Conservation (phyloP, 2,888 invertebrate genomes). For the Xestia rhomboidea region DNA sequence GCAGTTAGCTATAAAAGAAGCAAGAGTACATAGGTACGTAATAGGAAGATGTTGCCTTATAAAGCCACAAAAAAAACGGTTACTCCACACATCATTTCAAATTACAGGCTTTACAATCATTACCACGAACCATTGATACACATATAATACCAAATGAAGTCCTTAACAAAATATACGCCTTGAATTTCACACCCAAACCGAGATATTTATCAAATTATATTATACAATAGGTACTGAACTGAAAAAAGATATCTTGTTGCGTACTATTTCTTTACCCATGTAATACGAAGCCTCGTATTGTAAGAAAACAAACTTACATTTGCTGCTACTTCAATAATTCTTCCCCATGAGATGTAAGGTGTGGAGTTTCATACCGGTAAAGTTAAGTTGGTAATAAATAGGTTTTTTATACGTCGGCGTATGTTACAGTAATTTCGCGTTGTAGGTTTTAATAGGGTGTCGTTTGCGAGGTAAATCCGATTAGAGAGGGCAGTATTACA, state of each 20-base stretch:
- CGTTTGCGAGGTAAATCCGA: conserved; percentile 73
- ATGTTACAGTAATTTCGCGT: conserved; percentile 62
- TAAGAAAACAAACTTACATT: conserved; percentile 54
- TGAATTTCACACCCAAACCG: conserved; percentile 60
- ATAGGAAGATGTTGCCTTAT: not conserved
- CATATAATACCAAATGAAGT: conserved; percentile 43
- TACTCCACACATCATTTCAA: conserved; percentile 46
- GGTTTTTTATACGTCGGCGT: conserved; percentile 55
- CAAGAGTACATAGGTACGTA: not conserved
- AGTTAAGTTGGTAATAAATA: conserved; percentile 48
- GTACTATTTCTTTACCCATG: conserved; percentile 43
- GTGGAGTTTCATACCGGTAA: conserved; percentile 8
- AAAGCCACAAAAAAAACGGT: conserved; percentile 1
- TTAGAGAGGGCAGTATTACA: conserved; percentile 71
- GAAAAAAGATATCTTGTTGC: conserved; percentile 62
- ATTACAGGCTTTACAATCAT: conserved; percentile 48
- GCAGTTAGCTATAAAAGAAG: not conserved
- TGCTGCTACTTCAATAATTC: conserved; percentile 26
- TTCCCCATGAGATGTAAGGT: not conserved
- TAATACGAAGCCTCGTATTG: conserved; percentile 55
- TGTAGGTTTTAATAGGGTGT: conserved; percentile 73
- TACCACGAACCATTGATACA: conserved; percentile 52
- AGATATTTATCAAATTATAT: conserved; percentile 72
- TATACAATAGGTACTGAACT: conserved; percentile 52
- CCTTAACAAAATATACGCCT: conserved; percentile 61